Percentiles rank a stretch among this genome's conserved stretches.
Evolutionary conservation across 2,113 vertebrate species (phyloP).

Genomic region (Nibea albiflora): DNA sequence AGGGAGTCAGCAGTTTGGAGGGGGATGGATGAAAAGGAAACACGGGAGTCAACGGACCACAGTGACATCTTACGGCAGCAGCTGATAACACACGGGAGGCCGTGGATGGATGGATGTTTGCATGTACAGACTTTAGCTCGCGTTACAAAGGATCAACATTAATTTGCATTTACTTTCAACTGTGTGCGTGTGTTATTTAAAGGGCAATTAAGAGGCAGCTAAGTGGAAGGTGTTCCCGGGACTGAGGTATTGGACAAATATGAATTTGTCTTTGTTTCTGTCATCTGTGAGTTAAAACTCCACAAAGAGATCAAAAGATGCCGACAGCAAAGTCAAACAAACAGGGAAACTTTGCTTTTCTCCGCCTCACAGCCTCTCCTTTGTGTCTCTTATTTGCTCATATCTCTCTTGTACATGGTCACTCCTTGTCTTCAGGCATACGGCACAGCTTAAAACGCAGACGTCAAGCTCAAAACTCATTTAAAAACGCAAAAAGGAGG

Average conservation of each 20-base stretch:
- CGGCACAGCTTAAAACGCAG: neutral
- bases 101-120: neutral
- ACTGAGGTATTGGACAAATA: neutral
- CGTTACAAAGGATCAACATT: neutral
- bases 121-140: neutral
- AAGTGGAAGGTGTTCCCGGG: neutral
- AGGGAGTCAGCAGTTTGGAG: conserved; percentile 36
- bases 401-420: neutral
- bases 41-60: conserved; percentile 43
- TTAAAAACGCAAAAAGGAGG: neutral
- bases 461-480: neutral
- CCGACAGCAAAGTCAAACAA: neutral
- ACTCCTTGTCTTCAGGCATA: neutral
- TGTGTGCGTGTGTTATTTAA: neutral
- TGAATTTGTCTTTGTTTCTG: neutral
- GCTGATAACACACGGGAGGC: conserved; percentile 30
- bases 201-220: neutral
- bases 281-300: neutral
- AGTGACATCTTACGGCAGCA: conserved; percentile 81
- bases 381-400: neutral
- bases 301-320: neutral
- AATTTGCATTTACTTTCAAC: neutral
- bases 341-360: neutral
- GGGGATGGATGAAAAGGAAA: conserved; percentile 25
- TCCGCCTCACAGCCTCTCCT: neutral